phyloP scores from a whole-genome alignment of 2,888 invertebrate species.

The Andrena marginata region DNA sequence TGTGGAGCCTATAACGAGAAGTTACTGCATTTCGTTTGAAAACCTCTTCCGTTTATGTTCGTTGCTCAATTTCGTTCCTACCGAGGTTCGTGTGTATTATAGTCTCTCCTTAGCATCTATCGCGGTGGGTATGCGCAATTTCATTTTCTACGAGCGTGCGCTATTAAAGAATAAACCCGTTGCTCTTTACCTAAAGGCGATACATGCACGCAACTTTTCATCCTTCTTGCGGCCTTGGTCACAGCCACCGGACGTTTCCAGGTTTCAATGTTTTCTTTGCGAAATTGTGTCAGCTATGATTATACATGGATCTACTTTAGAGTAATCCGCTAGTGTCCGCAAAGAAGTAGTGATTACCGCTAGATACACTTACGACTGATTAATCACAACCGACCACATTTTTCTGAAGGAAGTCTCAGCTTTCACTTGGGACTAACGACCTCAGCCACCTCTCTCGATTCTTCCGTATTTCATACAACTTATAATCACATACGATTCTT shows the following conservation, averaged over 20 bases:
- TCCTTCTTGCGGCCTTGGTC: background rate
- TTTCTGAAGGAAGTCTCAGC: background rate
- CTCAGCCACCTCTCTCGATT: too few species aligned
- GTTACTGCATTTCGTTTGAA: background rate
- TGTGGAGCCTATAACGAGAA: background rate
- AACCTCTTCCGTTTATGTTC: slow-evolving; percentile 3
- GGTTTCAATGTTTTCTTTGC: background rate
- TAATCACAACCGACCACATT: slow-evolving; percentile 18
- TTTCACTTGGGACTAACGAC: slow-evolving; percentile 11
- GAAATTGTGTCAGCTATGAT: background rate
- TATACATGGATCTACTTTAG: background rate
- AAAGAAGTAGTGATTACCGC: background rate
- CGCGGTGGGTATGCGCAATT: slow-evolving; percentile 9
- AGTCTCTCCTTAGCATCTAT: background rate
- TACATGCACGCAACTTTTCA: slow-evolving; percentile 29
- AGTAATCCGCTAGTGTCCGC: background rate
- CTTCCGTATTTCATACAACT: too few species aligned
- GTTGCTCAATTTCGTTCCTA: slow-evolving; percentile 11
- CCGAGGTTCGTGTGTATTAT: background rate
- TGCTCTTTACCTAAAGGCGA: slow-evolving; percentile 7
- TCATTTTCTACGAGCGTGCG: slow-evolving; percentile 27
- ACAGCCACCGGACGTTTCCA: background rate
- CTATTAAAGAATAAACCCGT: background rate
- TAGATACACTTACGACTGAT: slow-evolving; percentile 4
- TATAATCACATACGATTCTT: too few species aligned